Evolutionary conservation across 2,797 vertebrate species (phyloP), one percentile per base, ranked within the genome.

Genomic region (Ambastaia sidthimunki): DNA sequence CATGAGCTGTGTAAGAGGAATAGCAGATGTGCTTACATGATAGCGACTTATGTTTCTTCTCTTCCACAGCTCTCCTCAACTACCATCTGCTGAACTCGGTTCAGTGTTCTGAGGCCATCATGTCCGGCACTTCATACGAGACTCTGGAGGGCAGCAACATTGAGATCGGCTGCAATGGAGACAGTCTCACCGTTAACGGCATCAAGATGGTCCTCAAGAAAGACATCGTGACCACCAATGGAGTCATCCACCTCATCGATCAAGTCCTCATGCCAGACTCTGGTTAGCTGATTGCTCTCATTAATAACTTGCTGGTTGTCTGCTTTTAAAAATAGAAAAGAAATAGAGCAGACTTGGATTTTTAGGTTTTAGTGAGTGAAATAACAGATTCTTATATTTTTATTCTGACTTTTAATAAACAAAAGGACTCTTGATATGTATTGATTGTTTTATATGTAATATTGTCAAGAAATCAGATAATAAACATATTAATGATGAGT

Each of bases 41-140:
- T 23, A 52, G 37, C 25, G 23, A 65, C 19, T 31, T 11, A 19
- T 74, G 44, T 62, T 48, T 71, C 50, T 67, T 71, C n/a, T 80
- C 50, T 73, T 69, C 50, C 62, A 41, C 74, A 99, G 98, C 97
- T 84, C 93, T 99, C 0, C 71, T 99, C 87, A 97, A 95, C 52
- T 98, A 94, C 89, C 98, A 99, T 85, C 90, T 98, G 82, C 89
- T 99, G 90, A 93, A 96, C 80, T 95, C 95, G 0, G 88, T 97
- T 2, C 97, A 99, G 91, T 99, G 98, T 87, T 96, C 98, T 0
- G 98, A 99, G 91, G 96, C 96, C 28, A 98, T 99, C 79, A 95
- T 94, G 90, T 87, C 93, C 41, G 97, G 98, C 44, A 95, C 88
- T 0, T 91, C 94, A 50, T 94, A 95, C 44, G 95, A 98, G 90